Conservation (phyloP, 2,113 vertebrate species). For the Donacobius atricapilla region DNA sequence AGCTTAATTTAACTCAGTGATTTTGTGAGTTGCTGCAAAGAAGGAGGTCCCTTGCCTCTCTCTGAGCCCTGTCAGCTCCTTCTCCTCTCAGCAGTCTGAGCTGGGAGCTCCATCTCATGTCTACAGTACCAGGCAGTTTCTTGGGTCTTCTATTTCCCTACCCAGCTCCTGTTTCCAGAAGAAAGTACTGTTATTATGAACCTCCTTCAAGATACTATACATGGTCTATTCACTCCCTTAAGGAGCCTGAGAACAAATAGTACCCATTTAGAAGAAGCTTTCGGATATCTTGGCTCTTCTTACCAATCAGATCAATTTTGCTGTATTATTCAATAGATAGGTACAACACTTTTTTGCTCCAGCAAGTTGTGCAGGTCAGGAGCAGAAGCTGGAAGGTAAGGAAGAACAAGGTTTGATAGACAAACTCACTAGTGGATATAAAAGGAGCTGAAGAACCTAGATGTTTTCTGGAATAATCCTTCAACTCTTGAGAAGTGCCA, state of each 20-base stretch:
- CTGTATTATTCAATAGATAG: not conserved
- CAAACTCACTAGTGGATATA: not conserved
- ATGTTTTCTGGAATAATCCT: not conserved
- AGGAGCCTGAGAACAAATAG: not conserved
- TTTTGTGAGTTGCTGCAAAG: not conserved
- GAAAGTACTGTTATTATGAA: not conserved
- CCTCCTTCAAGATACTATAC: not conserved
- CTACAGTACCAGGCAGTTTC: not conserved
- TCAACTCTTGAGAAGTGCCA: not conserved
- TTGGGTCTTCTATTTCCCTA: not conserved
- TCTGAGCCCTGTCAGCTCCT: not conserved
- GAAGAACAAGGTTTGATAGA: not conserved
- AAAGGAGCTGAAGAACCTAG: not conserved
- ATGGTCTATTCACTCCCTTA: not conserved
- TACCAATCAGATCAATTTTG: not conserved
- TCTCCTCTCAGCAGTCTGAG: not conserved
- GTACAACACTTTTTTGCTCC: not conserved
- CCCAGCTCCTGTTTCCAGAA: not conserved
- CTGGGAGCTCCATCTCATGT: not conserved
- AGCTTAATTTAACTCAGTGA: not conserved
- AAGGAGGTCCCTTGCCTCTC: not conserved
- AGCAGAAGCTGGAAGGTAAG: not conserved
- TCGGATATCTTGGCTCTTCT: not conserved
- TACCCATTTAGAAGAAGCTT: not conserved
- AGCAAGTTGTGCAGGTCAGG: not conserved